Evolutionary conservation across 2,797 vertebrate genomes (phyloP).

Genomic region (Odontamblyopus lacepedii): DNA sequence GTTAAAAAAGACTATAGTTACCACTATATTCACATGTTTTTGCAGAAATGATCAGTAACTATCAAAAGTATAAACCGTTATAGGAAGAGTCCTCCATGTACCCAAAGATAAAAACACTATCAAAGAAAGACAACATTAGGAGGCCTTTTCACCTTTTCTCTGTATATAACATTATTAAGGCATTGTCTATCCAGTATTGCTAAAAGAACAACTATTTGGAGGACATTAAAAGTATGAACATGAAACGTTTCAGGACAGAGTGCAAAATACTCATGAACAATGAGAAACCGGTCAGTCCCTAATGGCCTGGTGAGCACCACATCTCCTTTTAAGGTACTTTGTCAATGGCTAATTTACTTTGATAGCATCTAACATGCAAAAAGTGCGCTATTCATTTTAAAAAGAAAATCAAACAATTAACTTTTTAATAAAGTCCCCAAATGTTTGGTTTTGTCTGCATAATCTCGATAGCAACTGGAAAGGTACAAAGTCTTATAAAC

Average conservation of each 20-base stretch:
- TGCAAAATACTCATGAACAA: conserved; percentile 69
- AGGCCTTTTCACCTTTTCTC: conserved; percentile 41
- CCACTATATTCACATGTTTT: conserved; percentile 62
- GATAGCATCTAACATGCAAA: conserved; percentile 68
- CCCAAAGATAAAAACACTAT: conserved; percentile 58
- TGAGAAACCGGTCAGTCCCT: conserved; percentile 53
- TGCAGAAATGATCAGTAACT: conserved; percentile 58
- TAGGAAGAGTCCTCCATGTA: conserved; percentile 43
- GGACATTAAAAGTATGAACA: conserved; percentile 40
- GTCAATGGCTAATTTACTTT: conserved; percentile 55
- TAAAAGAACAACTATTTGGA: conserved; percentile 68
- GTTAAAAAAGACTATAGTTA: conserved; percentile 64
- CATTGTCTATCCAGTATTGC: conserved; percentile 79
- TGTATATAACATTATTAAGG: conserved; percentile 72
- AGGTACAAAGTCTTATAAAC: conserved; percentile 60
- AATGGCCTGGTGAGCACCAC: conserved; percentile 48
- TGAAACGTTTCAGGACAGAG: conserved; percentile 58
- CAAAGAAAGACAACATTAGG: conserved; percentile 55
- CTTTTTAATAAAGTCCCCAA: conserved; percentile 52
- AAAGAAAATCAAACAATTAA: conserved; percentile 47
- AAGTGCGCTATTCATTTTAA: conserved; percentile 64
- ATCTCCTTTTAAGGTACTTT: conserved; percentile 48
- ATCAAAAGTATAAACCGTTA: conserved; percentile 70
- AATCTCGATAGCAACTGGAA: conserved; percentile 77
- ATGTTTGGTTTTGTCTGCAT: conserved; percentile 74